phyloP scores from a whole-genome alignment of 2,888 invertebrate genomes.

The Apamea epomidion region DNA sequence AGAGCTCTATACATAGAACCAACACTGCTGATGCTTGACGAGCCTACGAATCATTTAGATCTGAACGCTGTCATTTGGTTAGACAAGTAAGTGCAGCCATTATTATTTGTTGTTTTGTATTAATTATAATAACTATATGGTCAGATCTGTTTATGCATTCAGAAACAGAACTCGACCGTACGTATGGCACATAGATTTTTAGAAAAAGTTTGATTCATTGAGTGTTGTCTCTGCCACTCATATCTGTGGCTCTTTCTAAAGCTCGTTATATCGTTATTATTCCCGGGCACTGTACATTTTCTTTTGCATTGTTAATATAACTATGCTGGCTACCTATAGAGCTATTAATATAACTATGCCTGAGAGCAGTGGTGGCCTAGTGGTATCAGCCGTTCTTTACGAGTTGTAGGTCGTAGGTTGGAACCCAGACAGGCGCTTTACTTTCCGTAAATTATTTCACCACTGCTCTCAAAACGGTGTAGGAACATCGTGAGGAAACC shows the following conservation, averaged over 20 bases:
- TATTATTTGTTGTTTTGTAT: slow-evolving; percentile 1
- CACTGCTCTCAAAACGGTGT: too few species aligned
- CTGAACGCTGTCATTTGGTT: slow-evolving; percentile 99
- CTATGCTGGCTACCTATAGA: not conserved
- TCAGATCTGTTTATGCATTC: not conserved
- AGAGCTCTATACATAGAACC: slow-evolving; percentile 99
- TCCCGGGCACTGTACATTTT: not conserved
- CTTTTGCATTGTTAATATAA: not conserved
- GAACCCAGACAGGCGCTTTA: too few species aligned
- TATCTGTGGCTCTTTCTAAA: not conserved
- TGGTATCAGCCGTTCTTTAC: too few species aligned
- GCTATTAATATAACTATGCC: too few species aligned
- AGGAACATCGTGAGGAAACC: too few species aligned
- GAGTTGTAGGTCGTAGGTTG: too few species aligned
- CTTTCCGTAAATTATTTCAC: too few species aligned
- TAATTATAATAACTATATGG: not conserved
- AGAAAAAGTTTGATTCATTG: not conserved
- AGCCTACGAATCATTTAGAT: slow-evolving; percentile 99
- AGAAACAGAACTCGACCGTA: not conserved
- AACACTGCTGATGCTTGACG: slow-evolving; percentile 98
- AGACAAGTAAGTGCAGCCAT: slow-evolving; percentile 94
- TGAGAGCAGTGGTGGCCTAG: too few species aligned
- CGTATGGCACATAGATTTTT: not conserved
- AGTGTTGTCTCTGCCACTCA: not conserved
- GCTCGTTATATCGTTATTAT: not conserved